Evolutionary conservation across 1,140 invertebrate genomes (phyloP), one percentile per base, ranked within the genome.

Genomic region (Microplitis demolitor): DNA sequence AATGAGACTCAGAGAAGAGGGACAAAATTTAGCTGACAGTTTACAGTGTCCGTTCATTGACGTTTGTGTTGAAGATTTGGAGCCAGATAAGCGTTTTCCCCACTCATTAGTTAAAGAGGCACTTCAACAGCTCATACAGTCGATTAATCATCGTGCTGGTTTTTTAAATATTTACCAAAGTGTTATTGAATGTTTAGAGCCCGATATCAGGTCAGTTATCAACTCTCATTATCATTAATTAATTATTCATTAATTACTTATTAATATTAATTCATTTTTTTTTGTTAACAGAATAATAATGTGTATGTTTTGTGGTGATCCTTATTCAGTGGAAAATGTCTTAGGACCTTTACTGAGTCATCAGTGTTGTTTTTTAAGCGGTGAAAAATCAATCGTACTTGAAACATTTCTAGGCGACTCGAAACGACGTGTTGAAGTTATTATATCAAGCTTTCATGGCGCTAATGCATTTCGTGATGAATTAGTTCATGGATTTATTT

Each of bases 301-400:
- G 91, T 98, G 96, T 84, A 93, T 98, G 91, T 97, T 98, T 84
- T 99, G 97, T 88, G 97, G 97, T 56, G 97, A 99, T 88, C 95
- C 96, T 13, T 98, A 94, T 81, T 93, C 93, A 1, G 92, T 97
- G 53, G 96, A 97, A 84, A 94, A 95, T 75, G 93, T 98, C 60
- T 88, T 99, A 14, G 92, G 92, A 45, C 97, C 97, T 1, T 87
- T 99, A 69, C 88, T 98, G 51, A 92, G 92, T 79, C 95, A 98
- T 84, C 94, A 95, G 67, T 94, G 93, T 71, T 95, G 95, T 84
- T 94, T 95, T 82, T 90, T 97, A 68, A 95, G 93, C 71, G 94
- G 94, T 5, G 93, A 96, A 78, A 91, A 95, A 69, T 96, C 94
- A 50, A 94, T 97, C 66, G 94, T 96, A 76, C 90, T 98, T 31